Evolutionary conservation across 2,113 vertebrate species (phyloP), one percentile per base, ranked within the genome.

Genomic region (Cinclus mexicanus): DNA sequence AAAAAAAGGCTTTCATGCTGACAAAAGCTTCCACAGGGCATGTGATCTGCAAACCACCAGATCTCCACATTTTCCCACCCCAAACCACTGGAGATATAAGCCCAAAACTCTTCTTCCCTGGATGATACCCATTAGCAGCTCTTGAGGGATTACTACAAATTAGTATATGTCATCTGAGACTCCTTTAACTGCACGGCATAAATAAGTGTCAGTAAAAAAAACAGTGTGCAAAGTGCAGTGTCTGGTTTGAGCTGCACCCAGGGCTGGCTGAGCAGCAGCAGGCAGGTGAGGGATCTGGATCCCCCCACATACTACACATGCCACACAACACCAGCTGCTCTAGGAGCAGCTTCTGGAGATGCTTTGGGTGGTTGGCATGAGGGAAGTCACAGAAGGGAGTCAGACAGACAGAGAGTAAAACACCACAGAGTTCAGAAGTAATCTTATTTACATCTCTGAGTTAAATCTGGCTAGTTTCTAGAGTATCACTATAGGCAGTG

Each of bases 391-490:
- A 68, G 31, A 71, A 77, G 5, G 7, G 33, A 50, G 35, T 42
- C 39, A 39, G 19, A 71, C n/a, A 85, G 56, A 28, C 10, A 80
- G 19, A 57, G 11, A 33, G 21, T 16, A 68, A 80, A 29, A 63
- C 37, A 61, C 19, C n/a, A 20, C 3, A 47, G 35, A 12, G 39
- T 33, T 83, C 1, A 55, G 53, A 80, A 88, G n/a, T 56, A 37
- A 55, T 39, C 41, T 71, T 83, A 77, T 65, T 74, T 70, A 77
- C 41, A 49, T 28, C 78, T 7, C 47, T 24, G 7, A 82, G 61
- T 44, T 82, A 84, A 85, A 90, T 87, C 56, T 68, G 72, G 44
- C 52, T 71, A 35, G 16, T 90, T 95, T 91, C 25, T 89, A 68
- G 23, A 59, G 10, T 63, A 81, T 59, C 52, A 67, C 52, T 60